Base-by-base conservation (phyloP, 2,888 invertebrate genomes). In the Lysandra bellargus region DNA sequence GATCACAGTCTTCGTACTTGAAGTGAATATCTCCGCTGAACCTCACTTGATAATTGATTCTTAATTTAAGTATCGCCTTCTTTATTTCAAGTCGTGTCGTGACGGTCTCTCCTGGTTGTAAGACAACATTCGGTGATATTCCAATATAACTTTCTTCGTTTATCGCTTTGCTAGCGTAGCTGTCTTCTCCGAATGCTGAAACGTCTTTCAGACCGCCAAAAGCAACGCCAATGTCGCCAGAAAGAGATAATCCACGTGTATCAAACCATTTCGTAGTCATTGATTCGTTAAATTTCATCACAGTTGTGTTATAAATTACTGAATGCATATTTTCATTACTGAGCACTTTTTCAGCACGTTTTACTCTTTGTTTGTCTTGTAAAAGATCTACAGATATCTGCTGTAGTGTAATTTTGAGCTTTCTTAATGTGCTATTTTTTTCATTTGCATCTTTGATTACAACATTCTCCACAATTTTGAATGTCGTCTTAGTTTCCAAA, bases 31-130 rank as follows among this genome's bases (percentile, higher is more conserved):
- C 30, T 23, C 75, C 75, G 12, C 12, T 30, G 4, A 75, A 30
- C 30, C 49, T 23, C 12, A 75, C 75, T 75, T 75, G 49, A 30
- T 75, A 75, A 30, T 75, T 30, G 5, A 75, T 75, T 44, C 23
- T 75, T 5, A 75, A 5, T 75, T 49, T 9, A 2, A 75, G 1
- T 23, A 44, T 74, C 7, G 75, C 49, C 3, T 75, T 49, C 23
- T 49, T 23, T 23, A 49, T 49, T 75, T 49, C 3, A 9, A 75
- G 69, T 33, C 7, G 40, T 23, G 7, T 23, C 23, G 12, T 37
- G 4, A 23, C 30, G 3, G 23, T 49, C 12, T 75, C 23, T 49
- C 44, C 49, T 14, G 74, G 44, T 74, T 74, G 23, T 44, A 74
- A 30, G 12, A 69, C 61, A 23, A 23, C 23, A 23, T 23, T n/a